These are phyloP conservation scores for Oncorhynchus kisutch DNA, from an alignment of 2,113 vertebrate species.

Conservation along the genomic window DNA sequence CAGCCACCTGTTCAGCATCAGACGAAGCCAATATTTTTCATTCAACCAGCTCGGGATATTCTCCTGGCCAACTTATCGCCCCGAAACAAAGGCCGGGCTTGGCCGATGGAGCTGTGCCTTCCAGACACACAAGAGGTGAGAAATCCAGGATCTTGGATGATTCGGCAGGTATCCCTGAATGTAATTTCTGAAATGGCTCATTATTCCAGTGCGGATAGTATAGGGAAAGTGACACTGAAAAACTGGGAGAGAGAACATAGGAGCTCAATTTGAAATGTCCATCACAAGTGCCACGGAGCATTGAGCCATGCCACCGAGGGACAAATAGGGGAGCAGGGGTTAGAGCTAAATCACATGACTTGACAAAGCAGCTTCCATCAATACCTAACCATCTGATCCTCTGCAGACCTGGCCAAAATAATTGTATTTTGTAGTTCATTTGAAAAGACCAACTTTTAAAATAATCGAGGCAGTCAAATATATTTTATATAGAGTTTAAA, in stretches of 20 bases:
- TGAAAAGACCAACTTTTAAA: too few relatives aligned
- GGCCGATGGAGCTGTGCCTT: conserved; percentile 59
- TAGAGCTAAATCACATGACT: conserved; percentile 45
- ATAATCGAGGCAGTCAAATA: too few relatives aligned
- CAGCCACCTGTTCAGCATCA: conserved; percentile 36
- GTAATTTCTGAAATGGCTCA: conserved; percentile 68
- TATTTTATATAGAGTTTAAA: too few relatives aligned
- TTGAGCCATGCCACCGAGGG: conserved; percentile 65
- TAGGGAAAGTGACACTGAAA: conserved; percentile 14
- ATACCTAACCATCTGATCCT: too few relatives aligned
- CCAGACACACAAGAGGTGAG: conserved; percentile 37
- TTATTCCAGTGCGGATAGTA: conserved; percentile 51
- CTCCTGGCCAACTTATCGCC: conserved; percentile 66
- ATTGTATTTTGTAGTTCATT: too few relatives aligned
- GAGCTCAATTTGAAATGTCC: conserved; percentile 60
- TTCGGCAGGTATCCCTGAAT: conserved; percentile 57
- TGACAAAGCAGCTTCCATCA: conserved; percentile 9
- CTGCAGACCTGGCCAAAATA: too few relatives aligned
- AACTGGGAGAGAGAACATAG: conserved; percentile 51
- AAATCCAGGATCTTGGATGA: conserved; percentile 54
- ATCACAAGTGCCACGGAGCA: conserved; percentile 62
- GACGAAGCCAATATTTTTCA: conserved; percentile 63
- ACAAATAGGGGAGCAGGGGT: conserved; percentile 64
- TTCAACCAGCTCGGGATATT: conserved; percentile 63
- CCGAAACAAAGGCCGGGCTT: conserved; percentile 68